phyloP scores from a whole-genome alignment of 1,140 invertebrate species.

The Zaprionus camerounensis region DNA sequence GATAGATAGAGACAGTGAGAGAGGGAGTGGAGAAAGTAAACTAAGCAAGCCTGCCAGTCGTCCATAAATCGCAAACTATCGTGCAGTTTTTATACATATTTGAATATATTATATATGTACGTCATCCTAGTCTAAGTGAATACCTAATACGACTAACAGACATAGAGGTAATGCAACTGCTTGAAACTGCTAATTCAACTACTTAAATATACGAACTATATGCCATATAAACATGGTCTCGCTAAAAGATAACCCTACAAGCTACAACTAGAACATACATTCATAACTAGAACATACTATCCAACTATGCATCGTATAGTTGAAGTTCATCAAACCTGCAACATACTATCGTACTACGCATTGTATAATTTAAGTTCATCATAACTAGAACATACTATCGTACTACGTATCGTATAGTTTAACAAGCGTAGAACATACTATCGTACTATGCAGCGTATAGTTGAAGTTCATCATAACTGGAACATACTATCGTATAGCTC shows the following conservation, averaged over 20 bases:
- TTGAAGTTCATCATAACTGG: too few relatives aligned
- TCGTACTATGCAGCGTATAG: too few relatives aligned
- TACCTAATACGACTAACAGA: constrained; percentile 6
- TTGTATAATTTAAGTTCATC: not conserved
- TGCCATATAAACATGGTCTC: not conserved
- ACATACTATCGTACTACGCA: too few relatives aligned
- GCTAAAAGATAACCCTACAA: not conserved
- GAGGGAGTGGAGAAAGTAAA: not conserved
- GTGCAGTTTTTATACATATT: constrained; percentile 38
- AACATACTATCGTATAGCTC: too few relatives aligned
- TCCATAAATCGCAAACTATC: constrained; percentile 26
- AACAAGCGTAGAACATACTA: too few relatives aligned
- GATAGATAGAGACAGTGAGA: not conserved
- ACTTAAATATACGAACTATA: constrained; percentile 4
- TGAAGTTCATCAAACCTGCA: not conserved
- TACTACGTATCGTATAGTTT: too few relatives aligned
- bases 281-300: not conserved
- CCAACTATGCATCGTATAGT: too few relatives aligned
- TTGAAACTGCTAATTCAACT: constrained; percentile 11
- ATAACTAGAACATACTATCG: not conserved
- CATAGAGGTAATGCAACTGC: constrained; percentile 19
- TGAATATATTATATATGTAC: constrained; percentile 21
- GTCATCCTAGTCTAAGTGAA: constrained; percentile 23
- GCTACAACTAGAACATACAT: constrained; percentile 3
- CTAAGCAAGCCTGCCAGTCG: constrained; percentile 20